A percentile compares a stretch with the other conserved stretches of the same genome.
phyloP scores from a whole-genome alignment of 2,888 invertebrate species.

The Nephrotoma appendiculata region DNA sequence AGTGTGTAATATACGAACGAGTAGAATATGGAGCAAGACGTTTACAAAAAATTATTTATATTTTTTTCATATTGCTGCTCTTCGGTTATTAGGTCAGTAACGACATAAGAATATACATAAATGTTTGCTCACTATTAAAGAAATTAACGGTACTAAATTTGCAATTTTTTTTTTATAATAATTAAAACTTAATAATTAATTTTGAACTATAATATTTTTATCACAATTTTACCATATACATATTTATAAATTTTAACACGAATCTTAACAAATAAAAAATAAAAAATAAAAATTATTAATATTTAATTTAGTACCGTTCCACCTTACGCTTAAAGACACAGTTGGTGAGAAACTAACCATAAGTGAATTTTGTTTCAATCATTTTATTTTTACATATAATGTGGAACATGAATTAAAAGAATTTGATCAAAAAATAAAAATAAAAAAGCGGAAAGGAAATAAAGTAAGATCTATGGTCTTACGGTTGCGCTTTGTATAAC shows the following conservation, averaged over 20 bases:
- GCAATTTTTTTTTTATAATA: background rate
- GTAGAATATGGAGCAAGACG: background rate
- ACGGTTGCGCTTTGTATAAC: background rate
- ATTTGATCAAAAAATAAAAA: background rate
- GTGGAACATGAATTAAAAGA: background rate
- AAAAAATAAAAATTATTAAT: background rate
- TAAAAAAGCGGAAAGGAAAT: background rate
- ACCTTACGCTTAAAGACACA: background rate
- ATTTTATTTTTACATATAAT: background rate
- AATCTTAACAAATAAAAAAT: background rate
- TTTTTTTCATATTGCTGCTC: background rate
- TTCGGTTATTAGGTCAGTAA: background rate
- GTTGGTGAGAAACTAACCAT: background rate
- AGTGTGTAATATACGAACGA: background rate
- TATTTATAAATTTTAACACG: background rate
- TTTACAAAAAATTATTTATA: background rate
- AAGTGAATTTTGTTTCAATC: background rate
- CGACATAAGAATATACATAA: background rate
- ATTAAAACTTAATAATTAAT: background rate
- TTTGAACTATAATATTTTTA: background rate
- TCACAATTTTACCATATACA: background rate
- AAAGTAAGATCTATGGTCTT: background rate
- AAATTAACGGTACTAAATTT: background rate
- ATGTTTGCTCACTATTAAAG: background rate
- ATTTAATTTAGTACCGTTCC: background rate